Evolutionary conservation across 2,113 vertebrate species (phyloP), one percentile per base, ranked within the genome.

Genomic region (Hypomesus transpacificus): DNA sequence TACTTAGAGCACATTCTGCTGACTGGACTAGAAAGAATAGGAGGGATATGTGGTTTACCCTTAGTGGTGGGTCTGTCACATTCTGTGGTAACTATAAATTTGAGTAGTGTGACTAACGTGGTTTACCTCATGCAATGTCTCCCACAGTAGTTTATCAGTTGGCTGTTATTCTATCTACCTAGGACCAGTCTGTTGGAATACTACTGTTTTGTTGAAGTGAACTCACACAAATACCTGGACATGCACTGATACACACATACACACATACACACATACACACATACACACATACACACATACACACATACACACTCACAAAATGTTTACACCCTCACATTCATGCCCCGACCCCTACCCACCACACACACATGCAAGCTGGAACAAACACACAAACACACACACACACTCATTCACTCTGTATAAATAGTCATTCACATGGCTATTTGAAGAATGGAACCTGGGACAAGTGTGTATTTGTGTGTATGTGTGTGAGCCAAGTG

Each of bases 61-160:
- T 74, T 74, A 46, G 22, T 17, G 63, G 21, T 46, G 66, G 59
- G 8, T 71, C 39, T 61, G 61, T 70, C 28, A 74, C 69, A n/a
- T 54, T 26, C 61, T 58, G 68, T 57, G 64, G 68, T 51, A 80
- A 64, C 26, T 21, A 50, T 21, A 39, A 53, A 50, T 66, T 57
- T 72, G 69, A 39, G 17, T 57, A 34, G 62, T 3, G 3, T 14
- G 28, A 66, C 69, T n/a, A 62, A 59, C 22, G 0, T 17, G 9
- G 14, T 66, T 39, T 20, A 67, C n/a, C 13, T 3, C 26, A 22
- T 56, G 22, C 52, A 54, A 16, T 16, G 1, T 8, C 6, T 9
- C 54, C 7, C 66, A 54, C 17, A 22, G 26, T 34, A 9, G 34
- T 34, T 17, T 16, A 17, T 53, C 18, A 57, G 26, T 64, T 4